Conservation (phyloP, 2,888 invertebrate genomes). For the Nephrotoma appendiculata region DNA sequence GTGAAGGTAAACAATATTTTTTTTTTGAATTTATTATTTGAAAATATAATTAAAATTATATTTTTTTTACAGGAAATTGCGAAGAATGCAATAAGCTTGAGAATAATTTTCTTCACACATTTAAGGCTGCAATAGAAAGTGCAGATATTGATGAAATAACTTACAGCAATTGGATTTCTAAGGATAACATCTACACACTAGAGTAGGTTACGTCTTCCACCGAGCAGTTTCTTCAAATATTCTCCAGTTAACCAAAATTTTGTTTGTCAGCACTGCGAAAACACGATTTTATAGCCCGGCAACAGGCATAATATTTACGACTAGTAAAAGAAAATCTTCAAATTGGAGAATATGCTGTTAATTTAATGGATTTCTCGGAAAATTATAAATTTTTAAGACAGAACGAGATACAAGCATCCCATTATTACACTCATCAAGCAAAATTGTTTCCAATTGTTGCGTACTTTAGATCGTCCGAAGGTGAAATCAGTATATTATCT, state of each 20-base stretch:
- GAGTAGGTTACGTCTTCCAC: neutral
- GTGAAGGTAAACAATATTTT: neutral
- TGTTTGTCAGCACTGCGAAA: neutral
- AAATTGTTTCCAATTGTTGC: neutral
- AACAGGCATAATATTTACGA: neutral
- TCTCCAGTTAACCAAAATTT: neutral
- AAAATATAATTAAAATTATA: too few relatives aligned
- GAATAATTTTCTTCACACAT: neutral
- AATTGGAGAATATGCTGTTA: neutral
- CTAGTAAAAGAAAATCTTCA: neutral
- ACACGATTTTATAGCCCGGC: neutral
- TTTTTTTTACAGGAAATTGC: neutral
- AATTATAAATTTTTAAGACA: neutral
- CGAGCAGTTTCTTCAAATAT: neutral
- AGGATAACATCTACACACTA: neutral
- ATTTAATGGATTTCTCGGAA: neutral
- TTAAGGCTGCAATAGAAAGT: neutral
- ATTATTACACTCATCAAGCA: neutral
- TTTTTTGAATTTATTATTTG: too few relatives aligned
- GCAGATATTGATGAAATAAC: neutral
- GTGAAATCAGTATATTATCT: neutral
- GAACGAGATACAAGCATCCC: neutral
- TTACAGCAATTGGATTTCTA: neutral
- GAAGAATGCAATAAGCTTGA: neutral
- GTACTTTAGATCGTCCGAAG: neutral